phyloP scores from a whole-genome alignment of 92 coral and sea anemone species.

The Paramuricea clavata region DNA sequence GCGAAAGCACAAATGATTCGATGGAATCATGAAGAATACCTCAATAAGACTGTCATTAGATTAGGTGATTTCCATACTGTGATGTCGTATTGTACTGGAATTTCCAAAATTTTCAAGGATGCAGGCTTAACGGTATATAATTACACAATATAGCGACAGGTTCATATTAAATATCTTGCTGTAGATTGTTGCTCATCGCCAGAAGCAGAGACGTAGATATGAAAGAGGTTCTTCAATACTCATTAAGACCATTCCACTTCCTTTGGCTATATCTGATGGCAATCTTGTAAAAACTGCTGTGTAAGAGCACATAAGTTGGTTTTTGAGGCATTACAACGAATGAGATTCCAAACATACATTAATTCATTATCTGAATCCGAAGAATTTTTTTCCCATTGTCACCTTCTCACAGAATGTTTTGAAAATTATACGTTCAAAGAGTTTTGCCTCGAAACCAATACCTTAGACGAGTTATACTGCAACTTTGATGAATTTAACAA shows the following conservation, averaged over 20 bases:
- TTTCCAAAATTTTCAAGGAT: slow-evolving; percentile 63
- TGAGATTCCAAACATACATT: too few relatives aligned
- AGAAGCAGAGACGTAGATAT: too few relatives aligned
- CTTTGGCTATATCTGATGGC: not conserved
- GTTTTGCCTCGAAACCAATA: not conserved
- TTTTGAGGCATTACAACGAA: not conserved
- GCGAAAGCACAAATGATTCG: slow-evolving; percentile 29
- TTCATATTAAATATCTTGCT: too few relatives aligned
- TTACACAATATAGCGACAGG: too few relatives aligned
- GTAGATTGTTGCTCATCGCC: not conserved
- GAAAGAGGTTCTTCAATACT: too few relatives aligned
- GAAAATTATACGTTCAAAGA: too few relatives aligned
- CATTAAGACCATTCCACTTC: too few relatives aligned
- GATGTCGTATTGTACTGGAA: slow-evolving; percentile 48
- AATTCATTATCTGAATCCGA: too few relatives aligned
- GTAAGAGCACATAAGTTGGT: too few relatives aligned
- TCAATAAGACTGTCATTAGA: slow-evolving; percentile 52
- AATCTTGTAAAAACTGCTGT: too few relatives aligned
- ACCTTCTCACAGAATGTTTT: too few relatives aligned
- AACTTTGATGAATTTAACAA: not conserved
- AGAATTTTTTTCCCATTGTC: too few relatives aligned
- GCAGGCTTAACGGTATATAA: slow-evolving; percentile 44
- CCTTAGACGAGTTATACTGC: slow-evolving; percentile 3
- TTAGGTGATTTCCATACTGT: slow-evolving; percentile 62
- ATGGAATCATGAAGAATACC: slow-evolving; percentile 58